phyloP scores from a whole-genome alignment of 2,113 vertebrate genomes.

The Pterocles gutturalis region DNA sequence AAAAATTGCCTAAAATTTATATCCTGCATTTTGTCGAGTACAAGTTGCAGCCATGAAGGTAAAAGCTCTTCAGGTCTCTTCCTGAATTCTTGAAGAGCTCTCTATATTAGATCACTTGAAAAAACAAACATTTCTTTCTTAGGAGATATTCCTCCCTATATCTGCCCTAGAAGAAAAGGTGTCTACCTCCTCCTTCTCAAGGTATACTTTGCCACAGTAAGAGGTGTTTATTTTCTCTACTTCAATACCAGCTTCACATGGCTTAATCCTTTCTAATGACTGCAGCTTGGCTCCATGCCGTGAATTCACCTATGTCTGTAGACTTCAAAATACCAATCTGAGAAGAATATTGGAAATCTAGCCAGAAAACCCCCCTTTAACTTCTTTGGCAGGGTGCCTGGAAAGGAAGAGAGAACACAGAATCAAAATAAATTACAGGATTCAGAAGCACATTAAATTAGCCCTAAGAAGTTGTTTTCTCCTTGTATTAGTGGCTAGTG shows the following conservation, averaged over 20 bases:
- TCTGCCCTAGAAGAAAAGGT: not conserved
- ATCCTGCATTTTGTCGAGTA: not conserved
- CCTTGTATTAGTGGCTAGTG: slow-evolving; percentile 25
- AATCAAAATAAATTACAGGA: slow-evolving; percentile 66
- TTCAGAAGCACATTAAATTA: slow-evolving; percentile 63
- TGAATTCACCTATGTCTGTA: slow-evolving; percentile 22
- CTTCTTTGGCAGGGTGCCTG: slow-evolving; percentile 48
- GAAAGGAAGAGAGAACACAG: slow-evolving; percentile 37
- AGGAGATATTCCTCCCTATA: not conserved
- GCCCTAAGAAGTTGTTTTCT: slow-evolving; percentile 58
- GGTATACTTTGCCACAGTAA: not conserved
- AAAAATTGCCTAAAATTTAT: not conserved
- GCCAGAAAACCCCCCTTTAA: slow-evolving; percentile 31
- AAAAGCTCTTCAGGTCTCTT: not conserved
- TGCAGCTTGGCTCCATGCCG: not conserved
- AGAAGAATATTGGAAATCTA: slow-evolving; percentile 40
- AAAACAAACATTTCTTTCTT: not conserved
- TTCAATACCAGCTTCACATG: not conserved
- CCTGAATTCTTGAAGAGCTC: not conserved
- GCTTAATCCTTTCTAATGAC: not conserved
- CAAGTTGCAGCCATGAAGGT: not conserved
- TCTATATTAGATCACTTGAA: not conserved
- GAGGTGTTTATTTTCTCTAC: not conserved
- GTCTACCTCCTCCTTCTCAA: not conserved
- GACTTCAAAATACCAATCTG: not conserved